phyloP scores from a whole-genome alignment of 1,140 invertebrate genomes.

The Orius laevigatus region DNA sequence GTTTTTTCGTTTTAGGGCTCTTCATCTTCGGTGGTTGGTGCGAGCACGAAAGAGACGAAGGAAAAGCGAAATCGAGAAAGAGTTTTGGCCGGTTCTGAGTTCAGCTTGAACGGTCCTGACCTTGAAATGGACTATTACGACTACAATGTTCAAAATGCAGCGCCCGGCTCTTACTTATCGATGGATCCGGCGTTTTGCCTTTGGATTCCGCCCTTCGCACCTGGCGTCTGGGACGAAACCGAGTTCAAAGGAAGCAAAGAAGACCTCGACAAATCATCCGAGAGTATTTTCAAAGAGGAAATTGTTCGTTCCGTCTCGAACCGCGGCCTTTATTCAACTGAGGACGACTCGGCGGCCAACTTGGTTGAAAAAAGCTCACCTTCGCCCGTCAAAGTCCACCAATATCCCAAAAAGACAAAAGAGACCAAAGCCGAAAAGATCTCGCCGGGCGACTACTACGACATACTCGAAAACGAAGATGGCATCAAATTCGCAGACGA shows the following conservation, averaged over 20 bases:
- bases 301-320: conserved; percentile 2
- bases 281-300: not conserved
- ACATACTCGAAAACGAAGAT: conserved; percentile 27
- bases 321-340: conserved; percentile 11
- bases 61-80: conserved; percentile 54
- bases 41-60: conserved; percentile 56
- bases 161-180: conserved; percentile 60
- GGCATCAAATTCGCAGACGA: conserved; percentile 34
- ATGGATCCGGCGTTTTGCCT: conserved; percentile 76
- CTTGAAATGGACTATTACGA: conserved; percentile 77
- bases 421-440: conserved; percentile 27
- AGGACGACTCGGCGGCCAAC: conserved; percentile 15
- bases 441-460: conserved; percentile 25
- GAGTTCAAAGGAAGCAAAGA: conserved; percentile 7
- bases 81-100: conserved; percentile 54
- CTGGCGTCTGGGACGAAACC: conserved; percentile 20
- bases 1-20: conserved; percentile 31
- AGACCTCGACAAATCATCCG: conserved; percentile 5
- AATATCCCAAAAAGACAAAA: conserved; percentile 19
- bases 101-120: conserved; percentile 56
- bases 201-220: conserved; percentile 62
- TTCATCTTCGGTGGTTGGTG: conserved; percentile 33
- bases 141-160: conserved; percentile 67
- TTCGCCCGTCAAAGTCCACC: conserved; percentile 24
- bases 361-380: conserved; percentile 21